Evolutionary conservation across 2,888 invertebrate genomes (phyloP).

Genomic region (Electrophaes corylata): DNA sequence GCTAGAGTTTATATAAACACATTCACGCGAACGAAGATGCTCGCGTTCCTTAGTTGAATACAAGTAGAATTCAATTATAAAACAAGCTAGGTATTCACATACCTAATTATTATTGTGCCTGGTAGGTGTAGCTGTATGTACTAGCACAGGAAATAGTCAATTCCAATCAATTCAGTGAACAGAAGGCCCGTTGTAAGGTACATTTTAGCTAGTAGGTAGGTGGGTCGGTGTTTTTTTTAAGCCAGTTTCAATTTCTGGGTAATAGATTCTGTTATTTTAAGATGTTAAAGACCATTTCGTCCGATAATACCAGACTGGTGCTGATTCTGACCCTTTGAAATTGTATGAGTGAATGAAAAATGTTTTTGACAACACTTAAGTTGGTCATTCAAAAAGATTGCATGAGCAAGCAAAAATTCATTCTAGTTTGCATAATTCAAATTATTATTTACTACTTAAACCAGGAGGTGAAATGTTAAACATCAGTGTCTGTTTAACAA

Average conservation of each 20-base stretch:
- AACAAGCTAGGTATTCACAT: conserved; percentile 10
- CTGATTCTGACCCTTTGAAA: too few species aligned
- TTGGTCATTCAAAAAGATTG: neutral
- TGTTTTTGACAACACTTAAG: too few species aligned
- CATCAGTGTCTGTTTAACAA: conserved; percentile 2
- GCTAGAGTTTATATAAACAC: too few species aligned
- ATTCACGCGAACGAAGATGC: too few species aligned
- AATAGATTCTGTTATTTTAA: too few species aligned
- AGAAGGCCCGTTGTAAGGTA: conserved; percentile 11
- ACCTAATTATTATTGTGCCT: conserved; percentile 1
- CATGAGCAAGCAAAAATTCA: neutral
- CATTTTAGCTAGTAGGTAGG: too few species aligned
- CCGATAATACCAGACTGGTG: too few species aligned
- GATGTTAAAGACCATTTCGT: too few species aligned
- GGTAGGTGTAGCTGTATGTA: neutral
- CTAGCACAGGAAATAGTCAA: conserved; percentile 33
- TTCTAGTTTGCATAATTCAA: neutral
- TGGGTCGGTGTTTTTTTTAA: too few species aligned
- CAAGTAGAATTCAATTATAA: conserved; percentile 1
- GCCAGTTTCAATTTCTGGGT: neutral
- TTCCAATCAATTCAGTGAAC: conserved; percentile 31
- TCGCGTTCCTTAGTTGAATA: too few species aligned
- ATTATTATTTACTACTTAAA: neutral
- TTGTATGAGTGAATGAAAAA: too few species aligned
- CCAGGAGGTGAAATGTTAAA: neutral